Conservation (phyloP, 2,888 invertebrate genomes). For the Lasioglossum pauxillum region DNA sequence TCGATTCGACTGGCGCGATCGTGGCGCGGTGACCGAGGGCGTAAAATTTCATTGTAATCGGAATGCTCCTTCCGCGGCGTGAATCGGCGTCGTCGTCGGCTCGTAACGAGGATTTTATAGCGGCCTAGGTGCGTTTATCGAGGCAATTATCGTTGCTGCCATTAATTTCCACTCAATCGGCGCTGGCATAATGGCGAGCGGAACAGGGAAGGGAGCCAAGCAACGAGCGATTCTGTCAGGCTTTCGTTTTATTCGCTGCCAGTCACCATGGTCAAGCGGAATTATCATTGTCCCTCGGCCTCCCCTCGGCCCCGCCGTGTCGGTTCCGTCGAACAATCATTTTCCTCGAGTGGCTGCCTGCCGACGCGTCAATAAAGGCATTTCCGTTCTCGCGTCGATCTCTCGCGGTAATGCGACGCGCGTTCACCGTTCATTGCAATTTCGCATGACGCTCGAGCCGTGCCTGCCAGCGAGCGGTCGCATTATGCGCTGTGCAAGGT, state of each 20-base stretch:
- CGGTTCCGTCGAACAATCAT: constrained; percentile 46
- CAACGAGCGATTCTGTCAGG: constrained; percentile 40
- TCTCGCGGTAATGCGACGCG: constrained; percentile 22
- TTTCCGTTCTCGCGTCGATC: constrained; percentile 50
- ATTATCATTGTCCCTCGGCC: constrained; percentile 52
- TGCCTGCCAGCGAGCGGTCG: constrained; percentile 6
- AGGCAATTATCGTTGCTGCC: constrained; percentile 55
- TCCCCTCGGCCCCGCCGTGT: background rate
- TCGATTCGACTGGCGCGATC: too few relatives aligned
- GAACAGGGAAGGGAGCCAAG: constrained; percentile 6
- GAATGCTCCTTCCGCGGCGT: constrained; percentile 43
- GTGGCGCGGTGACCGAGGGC: background rate
- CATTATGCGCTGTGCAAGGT: constrained; percentile 16
- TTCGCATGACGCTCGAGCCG: constrained; percentile 24
- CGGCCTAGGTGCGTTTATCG: constrained; percentile 46
- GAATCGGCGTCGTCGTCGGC: constrained; percentile 18
- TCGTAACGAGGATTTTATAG: constrained; percentile 43
- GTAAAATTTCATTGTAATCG: constrained; percentile 38
- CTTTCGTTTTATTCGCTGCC: constrained; percentile 56
- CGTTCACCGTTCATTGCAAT: constrained; percentile 45
- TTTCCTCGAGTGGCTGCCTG: constrained; percentile 53
- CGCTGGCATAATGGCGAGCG: constrained; percentile 40
- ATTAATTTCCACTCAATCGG: constrained; percentile 62
- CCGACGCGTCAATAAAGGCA: constrained; percentile 56
- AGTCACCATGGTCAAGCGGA: constrained; percentile 41